Percentiles rank a stretch among this genome's conserved stretches.
phyloP scores from a whole-genome alignment of 2,797 vertebrate species.

The Eremophila alpestris region DNA sequence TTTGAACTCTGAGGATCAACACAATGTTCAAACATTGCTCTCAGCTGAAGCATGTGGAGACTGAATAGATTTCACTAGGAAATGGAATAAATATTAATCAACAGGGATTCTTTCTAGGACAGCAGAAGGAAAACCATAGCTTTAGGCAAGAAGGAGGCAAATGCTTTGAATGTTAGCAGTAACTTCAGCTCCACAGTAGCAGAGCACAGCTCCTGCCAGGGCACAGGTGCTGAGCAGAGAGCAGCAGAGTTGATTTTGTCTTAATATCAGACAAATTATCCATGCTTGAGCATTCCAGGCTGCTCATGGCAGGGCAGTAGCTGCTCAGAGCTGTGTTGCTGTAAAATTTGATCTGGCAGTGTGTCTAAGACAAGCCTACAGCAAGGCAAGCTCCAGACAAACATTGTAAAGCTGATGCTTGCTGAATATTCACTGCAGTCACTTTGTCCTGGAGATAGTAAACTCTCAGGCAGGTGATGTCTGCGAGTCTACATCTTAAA shows the following conservation, averaged over 20 bases:
- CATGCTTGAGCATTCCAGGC: background rate
- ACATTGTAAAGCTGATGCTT: background rate
- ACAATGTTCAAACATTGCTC: background rate
- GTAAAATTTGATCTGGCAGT: background rate
- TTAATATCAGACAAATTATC: background rate
- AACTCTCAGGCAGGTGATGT: background rate
- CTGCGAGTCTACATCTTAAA: background rate
- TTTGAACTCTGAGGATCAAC: constrained; percentile 44
- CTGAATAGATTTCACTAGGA: constrained; percentile 46
- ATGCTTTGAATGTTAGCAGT: background rate
- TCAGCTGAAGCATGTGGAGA: constrained; percentile 16
- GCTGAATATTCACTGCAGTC: background rate
- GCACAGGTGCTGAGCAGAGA: background rate
- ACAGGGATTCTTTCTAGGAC: constrained; percentile 8
- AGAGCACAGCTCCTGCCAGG: background rate
- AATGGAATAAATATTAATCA: constrained; percentile 44
- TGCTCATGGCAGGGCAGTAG: background rate
- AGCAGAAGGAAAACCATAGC: constrained; percentile 7
- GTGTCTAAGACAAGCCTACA: background rate
- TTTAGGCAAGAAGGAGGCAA: constrained; percentile 3
- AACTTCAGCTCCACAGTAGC: background rate
- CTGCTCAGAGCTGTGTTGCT: background rate
- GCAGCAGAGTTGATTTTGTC: background rate
- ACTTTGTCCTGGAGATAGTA: background rate
- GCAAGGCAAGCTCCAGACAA: background rate